Conservation (phyloP, 1,140 invertebrate genomes). For the Drosophila prosaltans region DNA sequence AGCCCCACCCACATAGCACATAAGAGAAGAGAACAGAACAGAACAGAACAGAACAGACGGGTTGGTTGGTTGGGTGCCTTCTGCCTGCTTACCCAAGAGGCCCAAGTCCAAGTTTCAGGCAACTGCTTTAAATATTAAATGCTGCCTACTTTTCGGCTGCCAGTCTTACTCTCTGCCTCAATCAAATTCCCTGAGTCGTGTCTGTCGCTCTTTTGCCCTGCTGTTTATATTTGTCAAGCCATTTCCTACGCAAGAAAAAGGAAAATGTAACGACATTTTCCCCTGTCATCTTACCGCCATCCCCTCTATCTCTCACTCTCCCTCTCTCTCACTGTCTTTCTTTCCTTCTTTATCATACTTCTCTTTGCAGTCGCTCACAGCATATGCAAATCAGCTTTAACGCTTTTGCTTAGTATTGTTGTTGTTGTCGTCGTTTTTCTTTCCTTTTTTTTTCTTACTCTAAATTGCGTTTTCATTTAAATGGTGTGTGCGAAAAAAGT, state of each 20-base stretch:
- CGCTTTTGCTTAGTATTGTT: slow-evolving; percentile 32
- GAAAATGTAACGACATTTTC: slow-evolving; percentile 15
- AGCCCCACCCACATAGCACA: background rate
- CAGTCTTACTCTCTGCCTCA: slow-evolving; percentile 17
- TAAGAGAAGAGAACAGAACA: no score
- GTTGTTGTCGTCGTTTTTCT: slow-evolving; percentile 26
- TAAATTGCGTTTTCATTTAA: slow-evolving; percentile 78
- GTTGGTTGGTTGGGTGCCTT: background rate
- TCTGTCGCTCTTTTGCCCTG: slow-evolving; percentile 11
- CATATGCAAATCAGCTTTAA: slow-evolving; percentile 80
- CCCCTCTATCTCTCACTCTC: slow-evolving; percentile 35
- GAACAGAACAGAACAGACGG: no score
- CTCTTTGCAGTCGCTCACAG: slow-evolving; percentile 44
- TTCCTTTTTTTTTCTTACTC: slow-evolving; percentile 36
- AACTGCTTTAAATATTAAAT: slow-evolving; percentile 56
- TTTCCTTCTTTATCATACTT: no score
- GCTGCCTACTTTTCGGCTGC: slow-evolving; percentile 55
- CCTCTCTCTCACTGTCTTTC: background rate
- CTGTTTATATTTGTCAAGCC: slow-evolving; percentile 67
- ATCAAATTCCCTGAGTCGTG: slow-evolving; percentile 23
- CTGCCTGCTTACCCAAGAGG: background rate
- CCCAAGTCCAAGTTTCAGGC: slow-evolving; percentile 6
- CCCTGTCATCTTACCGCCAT: background rate
- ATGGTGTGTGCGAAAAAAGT: slow-evolving; percentile 64
- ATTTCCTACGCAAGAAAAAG: slow-evolving; percentile 36